Percentiles rank a stretch among this genome's conserved stretches.
Conservation (phyloP, 2,888 invertebrate genomes). For the Lasius fuliginosus region DNA sequence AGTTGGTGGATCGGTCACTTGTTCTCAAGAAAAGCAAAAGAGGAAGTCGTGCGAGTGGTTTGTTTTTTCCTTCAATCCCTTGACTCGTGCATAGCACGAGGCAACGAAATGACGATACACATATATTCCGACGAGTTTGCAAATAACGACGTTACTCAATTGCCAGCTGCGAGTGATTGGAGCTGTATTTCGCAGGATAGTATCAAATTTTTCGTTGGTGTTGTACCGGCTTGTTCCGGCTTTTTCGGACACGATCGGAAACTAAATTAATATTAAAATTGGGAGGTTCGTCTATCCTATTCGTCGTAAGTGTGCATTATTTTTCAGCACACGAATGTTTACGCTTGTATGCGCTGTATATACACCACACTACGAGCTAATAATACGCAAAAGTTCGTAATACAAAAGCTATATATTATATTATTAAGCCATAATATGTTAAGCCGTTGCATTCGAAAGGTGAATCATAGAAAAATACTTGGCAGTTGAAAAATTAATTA, state of each 20-base stretch:
- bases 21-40: conserved; percentile 22
- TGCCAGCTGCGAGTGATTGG: conserved; percentile 85
- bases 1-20: conserved; percentile 66
- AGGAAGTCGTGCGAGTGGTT: background rate
- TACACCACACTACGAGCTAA: conserved; percentile 44
- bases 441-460: conserved; percentile 69
- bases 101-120: conserved; percentile 16
- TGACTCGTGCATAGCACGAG: background rate
- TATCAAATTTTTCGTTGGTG: conserved; percentile 77
- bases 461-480: conserved; percentile 61
- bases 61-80: background rate
- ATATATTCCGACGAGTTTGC: conserved; percentile 21
- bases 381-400: conserved; percentile 41
- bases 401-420: conserved; percentile 51
- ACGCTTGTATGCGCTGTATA: conserved; percentile 8
- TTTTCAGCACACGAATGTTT: conserved; percentile 29
- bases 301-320: conserved; percentile 3
- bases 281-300: conserved; percentile 22
- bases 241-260: conserved; percentile 26
- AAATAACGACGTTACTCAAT: conserved; percentile 64
- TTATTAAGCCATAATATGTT: conserved; percentile 68
- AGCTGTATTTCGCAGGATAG: conserved; percentile 83
- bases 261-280: background rate
- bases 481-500: conserved; percentile 63
- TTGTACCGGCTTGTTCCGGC: conserved; percentile 86